These are phyloP conservation scores for Engraulis encrasicolus DNA, from an alignment of 2,113 vertebrate genomes.

Conservation along the genomic window DNA sequence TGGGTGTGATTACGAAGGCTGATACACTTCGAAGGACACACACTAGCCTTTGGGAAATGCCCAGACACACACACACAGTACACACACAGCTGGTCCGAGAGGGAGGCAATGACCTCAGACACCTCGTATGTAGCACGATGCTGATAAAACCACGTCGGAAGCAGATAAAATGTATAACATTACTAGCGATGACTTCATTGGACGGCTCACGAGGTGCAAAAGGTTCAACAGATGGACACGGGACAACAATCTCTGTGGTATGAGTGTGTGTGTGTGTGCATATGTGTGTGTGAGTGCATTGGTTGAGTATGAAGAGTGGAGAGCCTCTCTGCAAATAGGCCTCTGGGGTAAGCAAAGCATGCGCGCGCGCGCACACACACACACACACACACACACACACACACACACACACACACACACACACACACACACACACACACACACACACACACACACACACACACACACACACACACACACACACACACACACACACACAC, in stretches of 20 bases:
- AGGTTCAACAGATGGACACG: not conserved
- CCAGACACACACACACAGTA: not conserved
- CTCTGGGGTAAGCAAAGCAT: too few relatives aligned
- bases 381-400: not conserved
- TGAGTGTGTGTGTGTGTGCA: too few relatives aligned
- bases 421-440: not conserved
- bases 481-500: conserved; percentile 47
- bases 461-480: not conserved
- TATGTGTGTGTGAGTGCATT: too few relatives aligned
- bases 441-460: not conserved
- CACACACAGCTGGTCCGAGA: not conserved
- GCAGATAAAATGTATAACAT: conserved; percentile 6
- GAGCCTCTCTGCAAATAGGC: not conserved
- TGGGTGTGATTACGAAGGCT: too few relatives aligned
- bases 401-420: not conserved
- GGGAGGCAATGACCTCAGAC: not conserved
- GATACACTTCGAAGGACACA: too few relatives aligned
- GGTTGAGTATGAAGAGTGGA: not conserved
- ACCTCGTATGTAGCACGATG: not conserved
- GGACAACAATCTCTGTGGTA: not conserved
- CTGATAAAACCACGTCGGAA: not conserved
- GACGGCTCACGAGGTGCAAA: not conserved
- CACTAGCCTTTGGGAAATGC: too few relatives aligned
- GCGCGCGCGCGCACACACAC: not conserved
- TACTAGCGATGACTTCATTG: not conserved